phyloP scores from a whole-genome alignment of 2,888 invertebrate species.

The Drosophila melanosoma region DNA sequence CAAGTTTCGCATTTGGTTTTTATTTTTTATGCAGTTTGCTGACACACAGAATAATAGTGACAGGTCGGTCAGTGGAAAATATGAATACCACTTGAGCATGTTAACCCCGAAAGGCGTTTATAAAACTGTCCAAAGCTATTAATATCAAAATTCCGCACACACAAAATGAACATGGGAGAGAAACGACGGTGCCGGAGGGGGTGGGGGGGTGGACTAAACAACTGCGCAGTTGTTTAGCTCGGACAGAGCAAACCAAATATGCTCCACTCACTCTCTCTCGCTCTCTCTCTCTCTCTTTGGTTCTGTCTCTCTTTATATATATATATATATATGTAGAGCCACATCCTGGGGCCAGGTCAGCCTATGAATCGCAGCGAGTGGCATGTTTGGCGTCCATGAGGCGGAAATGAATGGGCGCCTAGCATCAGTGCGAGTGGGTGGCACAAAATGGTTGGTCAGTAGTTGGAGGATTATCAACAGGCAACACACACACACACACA shows the following conservation, averaged over 20 bases:
- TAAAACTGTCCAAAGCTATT: slow-evolving; percentile 82
- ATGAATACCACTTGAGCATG: slow-evolving; percentile 81
- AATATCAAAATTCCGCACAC: slow-evolving; percentile 80
- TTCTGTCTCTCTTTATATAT: neutral
- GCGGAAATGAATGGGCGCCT: slow-evolving; percentile 76
- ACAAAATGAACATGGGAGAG: slow-evolving; percentile 21
- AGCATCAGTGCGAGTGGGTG: slow-evolving; percentile 48
- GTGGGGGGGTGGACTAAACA: neutral
- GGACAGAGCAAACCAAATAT: slow-evolving; percentile 38
- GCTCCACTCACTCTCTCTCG: neutral
- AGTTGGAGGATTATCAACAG: slow-evolving; percentile 76
- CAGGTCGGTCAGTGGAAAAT: slow-evolving; percentile 82
- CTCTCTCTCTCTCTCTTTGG: neutral
- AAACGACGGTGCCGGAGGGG: slow-evolving; percentile 13
- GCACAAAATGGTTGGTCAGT: slow-evolving; percentile 36
- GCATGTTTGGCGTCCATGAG: slow-evolving; percentile 81
- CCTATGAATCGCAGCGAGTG: slow-evolving; percentile 65
- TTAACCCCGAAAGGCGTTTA: slow-evolving; percentile 82
- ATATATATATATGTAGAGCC: slow-evolving; percentile 2
- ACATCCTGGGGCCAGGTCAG: slow-evolving; percentile 64
- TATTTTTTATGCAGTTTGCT: slow-evolving; percentile 35
- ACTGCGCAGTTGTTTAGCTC: slow-evolving; percentile 68
- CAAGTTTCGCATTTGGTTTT: slow-evolving; percentile 10
- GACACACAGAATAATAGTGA: slow-evolving; percentile 72
- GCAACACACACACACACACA: slow-evolving; percentile 34